Conservation (phyloP, 2,888 invertebrate genomes). For the Philonicus albiceps region DNA sequence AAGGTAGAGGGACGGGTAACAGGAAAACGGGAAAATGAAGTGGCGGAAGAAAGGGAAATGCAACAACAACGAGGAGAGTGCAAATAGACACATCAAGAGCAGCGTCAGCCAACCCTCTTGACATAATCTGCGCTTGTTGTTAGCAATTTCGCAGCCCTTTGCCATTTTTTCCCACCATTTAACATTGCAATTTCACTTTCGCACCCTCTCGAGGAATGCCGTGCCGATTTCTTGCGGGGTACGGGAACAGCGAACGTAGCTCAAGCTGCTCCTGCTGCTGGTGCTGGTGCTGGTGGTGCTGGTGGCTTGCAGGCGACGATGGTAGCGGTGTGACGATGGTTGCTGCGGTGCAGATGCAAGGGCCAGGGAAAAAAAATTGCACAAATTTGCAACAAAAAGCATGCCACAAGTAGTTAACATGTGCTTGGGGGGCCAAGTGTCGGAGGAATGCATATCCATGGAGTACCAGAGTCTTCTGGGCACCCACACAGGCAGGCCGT, state of each 20-base stretch:
- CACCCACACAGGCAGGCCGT: neutral
- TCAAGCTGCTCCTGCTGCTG: too few relatives aligned
- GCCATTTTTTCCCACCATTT: conserved; percentile 41
- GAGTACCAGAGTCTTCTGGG: neutral
- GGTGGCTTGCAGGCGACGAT: neutral
- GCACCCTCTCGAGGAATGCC: conserved; percentile 40
- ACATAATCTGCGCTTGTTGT: conserved; percentile 41
- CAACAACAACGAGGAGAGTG: conserved; percentile 34
- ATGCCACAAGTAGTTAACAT: conserved; percentile 43
- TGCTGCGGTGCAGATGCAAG: conserved; percentile 11
- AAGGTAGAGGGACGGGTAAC: neutral
- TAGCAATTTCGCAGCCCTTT: conserved; percentile 40
- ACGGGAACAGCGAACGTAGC: neutral
- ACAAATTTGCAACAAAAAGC: conserved; percentile 39
- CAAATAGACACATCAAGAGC: conserved; percentile 41
- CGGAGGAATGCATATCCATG: conserved; percentile 31
- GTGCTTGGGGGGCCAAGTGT: conserved; percentile 40
- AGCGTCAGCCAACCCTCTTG: conserved; percentile 27
- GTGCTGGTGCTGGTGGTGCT: neutral
- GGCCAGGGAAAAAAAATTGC: conserved; percentile 8
- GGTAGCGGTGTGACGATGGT: too few relatives aligned
- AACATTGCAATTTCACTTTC: conserved; percentile 42
- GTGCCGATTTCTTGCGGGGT: conserved; percentile 27
- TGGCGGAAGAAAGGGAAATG: conserved; percentile 31
- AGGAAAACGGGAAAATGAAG: conserved; percentile 26